Evolutionary conservation across 2,888 invertebrate species (phyloP).

Genomic region (Alentia gelatinosa): DNA sequence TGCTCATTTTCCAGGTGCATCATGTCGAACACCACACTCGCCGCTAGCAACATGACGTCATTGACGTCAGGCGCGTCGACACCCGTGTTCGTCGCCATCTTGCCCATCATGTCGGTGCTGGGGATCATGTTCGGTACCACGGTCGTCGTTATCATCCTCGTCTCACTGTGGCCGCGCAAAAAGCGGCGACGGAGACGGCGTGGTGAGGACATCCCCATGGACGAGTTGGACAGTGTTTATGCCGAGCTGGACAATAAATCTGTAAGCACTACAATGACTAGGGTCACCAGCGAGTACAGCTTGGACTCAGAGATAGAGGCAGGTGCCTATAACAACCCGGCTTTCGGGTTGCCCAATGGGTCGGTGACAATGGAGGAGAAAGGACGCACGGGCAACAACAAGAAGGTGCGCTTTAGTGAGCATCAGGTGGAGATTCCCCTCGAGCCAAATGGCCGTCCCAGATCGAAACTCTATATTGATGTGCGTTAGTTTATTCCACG

Average conservation of each 20-base stretch:
- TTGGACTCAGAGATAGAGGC: neutral
- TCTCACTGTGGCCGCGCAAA: neutral
- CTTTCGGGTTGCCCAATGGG: neutral
- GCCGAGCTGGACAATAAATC: constrained; percentile 9
- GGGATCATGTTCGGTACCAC: neutral
- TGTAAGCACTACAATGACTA: neutral
- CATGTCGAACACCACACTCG: neutral
- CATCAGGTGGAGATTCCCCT: neutral
- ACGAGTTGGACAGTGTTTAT: neutral
- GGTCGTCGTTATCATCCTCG: neutral
- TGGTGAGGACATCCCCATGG: neutral
- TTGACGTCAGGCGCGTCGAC: neutral
- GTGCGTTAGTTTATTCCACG: neutral
- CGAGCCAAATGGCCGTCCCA: neutral
- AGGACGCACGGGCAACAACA: neutral
- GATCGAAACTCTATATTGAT: neutral
- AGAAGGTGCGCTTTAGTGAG: constrained; percentile 13
- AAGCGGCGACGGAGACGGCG: neutral
- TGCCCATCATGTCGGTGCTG: neutral
- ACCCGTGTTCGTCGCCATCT: neutral
- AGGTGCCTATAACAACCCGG: neutral
- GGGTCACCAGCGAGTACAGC: neutral
- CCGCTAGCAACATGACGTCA: neutral
- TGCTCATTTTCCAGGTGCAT: neutral
- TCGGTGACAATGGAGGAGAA: no score